Conservation (phyloP, 2,797 vertebrate genomes). For the Phrynocephalus vlangalii region DNA sequence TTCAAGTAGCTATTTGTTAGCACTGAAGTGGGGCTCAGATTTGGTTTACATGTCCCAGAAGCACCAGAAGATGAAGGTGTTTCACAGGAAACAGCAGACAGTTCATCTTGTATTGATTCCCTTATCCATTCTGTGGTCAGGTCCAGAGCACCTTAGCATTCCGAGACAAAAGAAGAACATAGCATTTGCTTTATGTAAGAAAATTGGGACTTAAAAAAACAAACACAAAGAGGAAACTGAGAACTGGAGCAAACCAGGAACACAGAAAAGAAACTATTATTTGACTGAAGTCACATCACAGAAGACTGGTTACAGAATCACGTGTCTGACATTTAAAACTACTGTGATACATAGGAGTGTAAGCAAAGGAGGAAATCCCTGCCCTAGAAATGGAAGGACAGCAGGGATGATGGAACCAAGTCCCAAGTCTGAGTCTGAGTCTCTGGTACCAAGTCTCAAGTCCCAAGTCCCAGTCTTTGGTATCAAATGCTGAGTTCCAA, state of each 20-base stretch:
- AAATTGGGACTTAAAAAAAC: too few species aligned
- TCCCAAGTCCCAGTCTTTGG: too few species aligned
- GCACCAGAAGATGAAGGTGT: slow-evolving; percentile 69
- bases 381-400: too few species aligned
- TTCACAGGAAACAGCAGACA: slow-evolving; percentile 70
- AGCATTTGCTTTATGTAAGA: not conserved
- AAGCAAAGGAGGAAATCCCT: too few species aligned
- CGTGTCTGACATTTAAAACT: too few species aligned
- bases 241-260: not conserved
- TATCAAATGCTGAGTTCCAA: too few species aligned
- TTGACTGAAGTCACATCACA: not conserved
- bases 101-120: slow-evolving; percentile 84
- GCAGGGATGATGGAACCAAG: too few species aligned
- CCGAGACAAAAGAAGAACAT: slow-evolving; percentile 36
- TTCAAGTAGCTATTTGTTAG: slow-evolving; percentile 88
- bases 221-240: not conserved
- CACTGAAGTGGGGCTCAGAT: slow-evolving; percentile 86
- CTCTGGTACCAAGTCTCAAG: too few species aligned
- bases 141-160: slow-evolving; percentile 84
- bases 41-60: slow-evolving; percentile 71
- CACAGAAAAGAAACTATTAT: not conserved
- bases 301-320: not conserved
- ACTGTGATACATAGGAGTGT: too few species aligned
- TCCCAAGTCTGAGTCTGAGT: too few species aligned
- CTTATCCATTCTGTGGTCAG: slow-evolving; percentile 92